Evolutionary conservation across 2,888 invertebrate genomes (phyloP).

Genomic region (Amphipoea oculea): DNA sequence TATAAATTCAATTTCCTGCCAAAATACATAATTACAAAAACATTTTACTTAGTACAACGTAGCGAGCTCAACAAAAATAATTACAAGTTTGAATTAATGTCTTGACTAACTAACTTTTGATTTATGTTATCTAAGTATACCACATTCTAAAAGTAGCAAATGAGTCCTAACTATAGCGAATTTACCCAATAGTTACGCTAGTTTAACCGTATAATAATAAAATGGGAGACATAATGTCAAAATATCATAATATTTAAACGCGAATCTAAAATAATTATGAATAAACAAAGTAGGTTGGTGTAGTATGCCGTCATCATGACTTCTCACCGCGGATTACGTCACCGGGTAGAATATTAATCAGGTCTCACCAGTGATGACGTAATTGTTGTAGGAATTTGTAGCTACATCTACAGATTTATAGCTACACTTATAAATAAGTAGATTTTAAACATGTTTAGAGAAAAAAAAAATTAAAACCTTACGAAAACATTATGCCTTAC

Average conservation of each 20-base stretch:
- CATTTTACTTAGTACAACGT: neutral
- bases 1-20: neutral
- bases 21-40: neutral
- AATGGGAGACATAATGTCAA: conserved; percentile 8
- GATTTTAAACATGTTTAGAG: conserved; percentile 14
- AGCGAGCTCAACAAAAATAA: neutral
- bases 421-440: conserved; percentile 8
- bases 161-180: neutral
- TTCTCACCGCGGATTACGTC: conserved; percentile 83
- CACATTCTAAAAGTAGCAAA: neutral
- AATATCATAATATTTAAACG: conserved; percentile 32
- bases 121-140: no score
- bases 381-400: conserved; percentile 54
- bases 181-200: neutral
- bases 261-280: conserved; percentile 53
- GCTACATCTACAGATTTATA: conserved; percentile 40
- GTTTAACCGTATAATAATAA: neutral
- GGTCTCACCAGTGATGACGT: conserved; percentile 75
- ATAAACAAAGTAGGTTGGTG: conserved; percentile 56
- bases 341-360: conserved; percentile 79
- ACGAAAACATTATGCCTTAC: conserved; percentile 1
- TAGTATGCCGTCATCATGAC: conserved; percentile 82
- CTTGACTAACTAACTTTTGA: neutral
- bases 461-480: conserved; percentile 2
- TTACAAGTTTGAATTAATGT: neutral